Conservation (phyloP, 2,888 invertebrate species). For the Oscheius onirici region DNA sequence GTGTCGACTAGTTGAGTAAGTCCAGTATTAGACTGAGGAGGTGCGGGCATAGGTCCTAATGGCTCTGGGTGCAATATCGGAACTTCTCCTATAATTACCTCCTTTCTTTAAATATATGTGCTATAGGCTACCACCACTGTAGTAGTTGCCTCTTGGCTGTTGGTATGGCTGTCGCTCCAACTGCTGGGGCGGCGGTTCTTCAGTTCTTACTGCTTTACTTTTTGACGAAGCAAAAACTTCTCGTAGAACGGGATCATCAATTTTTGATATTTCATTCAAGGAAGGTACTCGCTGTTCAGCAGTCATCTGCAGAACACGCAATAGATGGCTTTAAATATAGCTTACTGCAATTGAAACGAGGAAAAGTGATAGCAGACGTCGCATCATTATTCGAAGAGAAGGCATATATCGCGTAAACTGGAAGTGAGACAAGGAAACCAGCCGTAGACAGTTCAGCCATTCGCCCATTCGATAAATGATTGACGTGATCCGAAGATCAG, state of each 20-base stretch:
- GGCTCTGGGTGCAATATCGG: slow-evolving; percentile 30
- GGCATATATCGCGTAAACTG: slow-evolving; percentile 31
- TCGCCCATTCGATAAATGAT: no score
- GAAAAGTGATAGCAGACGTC: slow-evolving; percentile 30
- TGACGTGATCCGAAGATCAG: no score
- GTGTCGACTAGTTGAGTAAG: slow-evolving; percentile 43
- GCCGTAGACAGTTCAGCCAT: slow-evolving; percentile 19
- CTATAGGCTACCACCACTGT: slow-evolving; percentile 11
- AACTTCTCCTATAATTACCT: slow-evolving; percentile 24
- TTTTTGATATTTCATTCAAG: slow-evolving; percentile 26
- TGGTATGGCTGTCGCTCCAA: slow-evolving; percentile 15
- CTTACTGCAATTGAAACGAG: slow-evolving; percentile 26
- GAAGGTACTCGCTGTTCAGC: slow-evolving; percentile 28
- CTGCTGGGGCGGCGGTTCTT: slow-evolving; percentile 27
- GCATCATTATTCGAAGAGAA: slow-evolving; percentile 25
- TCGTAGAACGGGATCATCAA: slow-evolving; percentile 29
- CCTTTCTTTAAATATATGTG: neutral
- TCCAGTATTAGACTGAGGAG: slow-evolving; percentile 4
- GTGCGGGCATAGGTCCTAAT: slow-evolving; percentile 11
- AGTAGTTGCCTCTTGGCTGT: slow-evolving; percentile 19
- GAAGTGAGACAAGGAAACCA: slow-evolving; percentile 27
- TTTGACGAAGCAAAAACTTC: slow-evolving; percentile 29
- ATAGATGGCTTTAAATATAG: neutral
- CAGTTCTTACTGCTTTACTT: neutral
- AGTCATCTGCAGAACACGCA: neutral